phyloP scores from a whole-genome alignment of 2,113 vertebrate genomes.

The Pygoscelis adeliae region DNA sequence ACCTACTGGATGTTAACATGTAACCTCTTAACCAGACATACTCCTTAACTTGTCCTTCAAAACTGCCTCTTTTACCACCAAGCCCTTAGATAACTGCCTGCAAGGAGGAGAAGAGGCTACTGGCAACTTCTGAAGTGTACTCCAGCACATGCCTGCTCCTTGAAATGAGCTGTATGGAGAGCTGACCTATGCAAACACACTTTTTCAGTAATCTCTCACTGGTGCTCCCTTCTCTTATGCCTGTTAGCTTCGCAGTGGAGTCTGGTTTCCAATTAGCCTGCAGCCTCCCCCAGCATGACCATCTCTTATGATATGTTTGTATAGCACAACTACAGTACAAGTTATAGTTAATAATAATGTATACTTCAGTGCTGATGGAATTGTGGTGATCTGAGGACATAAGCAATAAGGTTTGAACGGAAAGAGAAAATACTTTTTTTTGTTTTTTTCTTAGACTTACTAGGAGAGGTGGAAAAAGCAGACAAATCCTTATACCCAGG shows the following conservation, averaged over 20 bases:
- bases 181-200: neutral
- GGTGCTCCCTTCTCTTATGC: neutral
- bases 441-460: neutral
- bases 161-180: neutral
- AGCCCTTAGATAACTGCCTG: neutral
- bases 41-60: neutral
- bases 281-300: neutral
- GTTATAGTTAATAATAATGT: neutral
- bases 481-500: neutral
- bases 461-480: neutral
- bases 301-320: neutral
- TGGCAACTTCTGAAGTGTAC: neutral
- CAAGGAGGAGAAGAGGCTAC: neutral
- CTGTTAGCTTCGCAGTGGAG: neutral
- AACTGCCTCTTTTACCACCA: neutral
- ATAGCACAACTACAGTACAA: neutral
- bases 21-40: neutral
- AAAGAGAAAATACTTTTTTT: neutral
- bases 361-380: neutral
- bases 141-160: neutral
- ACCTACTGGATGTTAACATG: accelerated
- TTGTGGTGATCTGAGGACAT: neutral
- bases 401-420: neutral
- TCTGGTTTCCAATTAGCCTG: neutral
- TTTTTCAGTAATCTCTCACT: no score